Evolutionary conservation across 2,797 vertebrate genomes (phyloP), one percentile per base, ranked within the genome.

Genomic region (Cyprinella venusta): DNA sequence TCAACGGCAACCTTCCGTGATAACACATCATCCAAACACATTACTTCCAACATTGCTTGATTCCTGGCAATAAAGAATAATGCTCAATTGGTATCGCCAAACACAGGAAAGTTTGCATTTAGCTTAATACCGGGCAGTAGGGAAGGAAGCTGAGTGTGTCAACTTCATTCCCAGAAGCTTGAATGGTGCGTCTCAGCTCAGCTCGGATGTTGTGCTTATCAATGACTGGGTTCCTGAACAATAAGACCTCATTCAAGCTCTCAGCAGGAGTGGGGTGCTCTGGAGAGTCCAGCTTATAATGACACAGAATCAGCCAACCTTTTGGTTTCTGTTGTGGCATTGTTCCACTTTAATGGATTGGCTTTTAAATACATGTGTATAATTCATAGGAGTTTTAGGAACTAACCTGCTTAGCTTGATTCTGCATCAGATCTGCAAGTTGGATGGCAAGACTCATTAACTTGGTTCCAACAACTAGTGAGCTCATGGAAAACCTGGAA

Each of bases 181-280:
- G 88, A 91, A 90, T 92, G 89, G 88, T 85, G 78, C 33, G 21
- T 76, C 79, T 77, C 67, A 82, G 84, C 91, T 89, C 85, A 87
- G 40, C 89, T 90, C 85, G 84, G 94, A 94, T 94, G 96, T 96
- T 96, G 95, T 96, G 90, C 93, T 21, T 61, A 94, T 92, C 89
- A 92, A 88, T 91, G 91, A 93, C 91, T 94, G 85, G 76, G 93
- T 95, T 95, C 95, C 95, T 94, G 94, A 92, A 89, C 87, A 87
- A 86, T 89, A 95, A 94, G 92, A 94, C 92, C 80, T 94, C 93
- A 93, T 91, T 88, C 82, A 68, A 71, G 84, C 80, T 84, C 79
- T 16, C 33, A 67, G 69, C 42, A 85, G 77, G 81, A 82, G 87
- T 26, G 24, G 86, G 84, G 88, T 87, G 83, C 76, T 88, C 70